phyloP scores from a whole-genome alignment of 1,140 invertebrate species.

The Scaptomyza pallida region DNA sequence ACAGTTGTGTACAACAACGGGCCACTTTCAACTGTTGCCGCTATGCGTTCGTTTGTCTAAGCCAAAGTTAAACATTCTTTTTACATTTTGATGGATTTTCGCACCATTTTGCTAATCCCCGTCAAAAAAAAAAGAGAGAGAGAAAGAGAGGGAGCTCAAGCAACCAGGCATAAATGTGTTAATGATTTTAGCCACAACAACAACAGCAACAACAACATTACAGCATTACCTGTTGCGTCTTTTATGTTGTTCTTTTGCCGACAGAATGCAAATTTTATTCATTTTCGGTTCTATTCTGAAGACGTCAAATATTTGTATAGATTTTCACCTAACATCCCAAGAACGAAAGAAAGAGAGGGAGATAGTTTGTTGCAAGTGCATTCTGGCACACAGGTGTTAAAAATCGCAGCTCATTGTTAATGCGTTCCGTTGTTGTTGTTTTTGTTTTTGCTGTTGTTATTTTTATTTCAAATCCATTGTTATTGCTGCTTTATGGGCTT shows the following conservation, averaged over 20 bases:
- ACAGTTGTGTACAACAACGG: not conserved
- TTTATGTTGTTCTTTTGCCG: slow-evolving; percentile 74
- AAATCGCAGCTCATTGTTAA: slow-evolving; percentile 76
- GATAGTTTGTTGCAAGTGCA: slow-evolving; percentile 52
- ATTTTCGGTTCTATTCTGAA: slow-evolving; percentile 53
- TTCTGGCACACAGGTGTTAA: slow-evolving; percentile 79
- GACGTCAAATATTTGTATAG: slow-evolving; percentile 78
- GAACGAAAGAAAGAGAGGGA: not conserved
- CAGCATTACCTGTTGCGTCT: slow-evolving; percentile 43
- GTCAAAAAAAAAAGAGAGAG: not conserved
- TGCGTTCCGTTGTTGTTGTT: no score
- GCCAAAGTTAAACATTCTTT: slow-evolving; percentile 16
- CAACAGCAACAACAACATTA: slow-evolving; percentile 12
- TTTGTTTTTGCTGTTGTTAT: slow-evolving; percentile 15
- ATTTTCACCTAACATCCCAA: slow-evolving; percentile 51
- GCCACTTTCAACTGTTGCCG: slow-evolving; percentile 56
- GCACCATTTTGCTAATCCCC: slow-evolving; percentile 57
- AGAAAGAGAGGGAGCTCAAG: not conserved
- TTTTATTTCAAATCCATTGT: not conserved
- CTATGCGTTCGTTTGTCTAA: not conserved
- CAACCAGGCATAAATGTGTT: slow-evolving; percentile 64
- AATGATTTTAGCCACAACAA: slow-evolving; percentile 54
- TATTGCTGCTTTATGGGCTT: slow-evolving; percentile 8
- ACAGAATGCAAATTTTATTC: slow-evolving; percentile 71
- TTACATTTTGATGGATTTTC: slow-evolving; percentile 66